Base-by-base conservation (phyloP, 2,113 vertebrate species). In the Drymodes brunneopygia region DNA sequence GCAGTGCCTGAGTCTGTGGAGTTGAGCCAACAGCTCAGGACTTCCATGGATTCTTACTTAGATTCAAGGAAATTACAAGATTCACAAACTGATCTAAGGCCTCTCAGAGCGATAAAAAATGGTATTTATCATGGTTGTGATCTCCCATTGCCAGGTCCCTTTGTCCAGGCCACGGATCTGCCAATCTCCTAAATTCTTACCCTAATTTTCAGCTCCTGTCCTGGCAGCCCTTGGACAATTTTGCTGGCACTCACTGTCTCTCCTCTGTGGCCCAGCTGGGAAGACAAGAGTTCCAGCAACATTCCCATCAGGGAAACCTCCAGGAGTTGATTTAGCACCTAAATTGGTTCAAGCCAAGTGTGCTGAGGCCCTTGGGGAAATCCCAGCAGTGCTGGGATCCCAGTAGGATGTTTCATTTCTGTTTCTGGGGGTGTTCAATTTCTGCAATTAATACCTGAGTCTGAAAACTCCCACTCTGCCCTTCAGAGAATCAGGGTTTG, bases 1-100 rank as follows among this genome's bases (percentile, higher is more conserved):
- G 65, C 6, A 69, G 29, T 2, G 3, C 53, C 13, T 1, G 12
- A 11, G 17, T 1, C 31, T 3, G 11, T 23, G 36, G 36, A 10
- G 50, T 1, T 58, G 23, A 2, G 8, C 38, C 81, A 67, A 13
- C 36, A 44, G 6, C 36, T 70, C 81, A 24, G 48, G 48, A 25
- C 48, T 51, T 7, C 31, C 16, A 6, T 15, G 40, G 38, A 18
- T 4, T 56, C 54, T 71, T 6, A 40, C 53, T 81, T 54, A 9
- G 1, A 1, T 33, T 73, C 50, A 36, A 69, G 38, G 45, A 51
- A 57, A 11, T 2, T 13, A 42, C 23, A 24, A 1, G 20, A 72
- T 61, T 74, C 74, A 19, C 36, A 45, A 66, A 56, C 33, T 60
- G 29, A 22, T 74, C 54, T 62, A 81, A 71, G 27, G 10, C 61